Percentiles rank a stretch among this genome's conserved stretches.
phyloP scores from a whole-genome alignment of 2,113 vertebrate genomes.

The Corythornis cristatus region DNA sequence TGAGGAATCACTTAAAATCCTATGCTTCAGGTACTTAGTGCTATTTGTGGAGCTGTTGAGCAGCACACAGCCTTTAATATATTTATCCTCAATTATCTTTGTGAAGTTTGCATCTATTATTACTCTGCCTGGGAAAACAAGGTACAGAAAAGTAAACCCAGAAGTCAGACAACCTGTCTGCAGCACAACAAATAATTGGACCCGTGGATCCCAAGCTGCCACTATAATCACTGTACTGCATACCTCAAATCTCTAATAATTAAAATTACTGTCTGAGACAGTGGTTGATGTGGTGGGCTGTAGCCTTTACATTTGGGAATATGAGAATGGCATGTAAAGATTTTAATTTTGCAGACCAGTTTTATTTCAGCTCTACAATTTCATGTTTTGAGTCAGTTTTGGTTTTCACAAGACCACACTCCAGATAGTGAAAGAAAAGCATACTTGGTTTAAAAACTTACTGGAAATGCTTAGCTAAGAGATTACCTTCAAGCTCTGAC shows the following conservation, averaged over 20 bases:
- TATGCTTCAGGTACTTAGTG: background rate
- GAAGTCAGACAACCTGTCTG: conserved; percentile 47
- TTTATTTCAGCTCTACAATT: background rate
- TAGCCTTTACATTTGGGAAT: background rate
- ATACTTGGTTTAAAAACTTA: background rate
- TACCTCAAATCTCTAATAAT: conserved; percentile 44
- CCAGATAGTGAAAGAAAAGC: background rate
- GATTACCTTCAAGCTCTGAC: background rate
- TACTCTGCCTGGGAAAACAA: conserved; percentile 10
- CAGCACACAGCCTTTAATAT: background rate
- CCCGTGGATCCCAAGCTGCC: conserved; percentile 3
- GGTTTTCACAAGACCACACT: background rate
- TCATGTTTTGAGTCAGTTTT: background rate
- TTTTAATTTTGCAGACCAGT: background rate
- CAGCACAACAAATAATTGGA: conserved; percentile 20
- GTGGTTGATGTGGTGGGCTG: background rate
- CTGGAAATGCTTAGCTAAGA: background rate
- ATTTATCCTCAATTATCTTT: conserved; percentile 18
- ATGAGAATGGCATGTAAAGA: background rate
- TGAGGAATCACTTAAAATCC: background rate
- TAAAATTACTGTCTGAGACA: conserved; percentile 23
- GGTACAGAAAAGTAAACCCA: conserved; percentile 14
- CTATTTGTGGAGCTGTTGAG: background rate
- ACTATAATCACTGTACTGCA: conserved; percentile 10
- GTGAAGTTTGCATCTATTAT: conserved; percentile 28